phyloP scores from a whole-genome alignment of 2,888 invertebrate species.

The Blomia tropicalis region DNA sequence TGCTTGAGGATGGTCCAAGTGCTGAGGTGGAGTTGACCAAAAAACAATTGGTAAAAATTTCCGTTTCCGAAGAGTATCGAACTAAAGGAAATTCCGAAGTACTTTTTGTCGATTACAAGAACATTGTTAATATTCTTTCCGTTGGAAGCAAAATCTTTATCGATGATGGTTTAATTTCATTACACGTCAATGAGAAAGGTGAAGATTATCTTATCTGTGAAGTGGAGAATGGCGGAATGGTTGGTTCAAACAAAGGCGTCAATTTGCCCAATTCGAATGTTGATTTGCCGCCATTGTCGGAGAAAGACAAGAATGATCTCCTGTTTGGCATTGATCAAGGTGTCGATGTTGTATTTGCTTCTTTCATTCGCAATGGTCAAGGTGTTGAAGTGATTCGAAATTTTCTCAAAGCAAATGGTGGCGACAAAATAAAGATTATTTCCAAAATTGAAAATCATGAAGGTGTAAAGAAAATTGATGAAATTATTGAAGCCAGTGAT shows the following conservation, averaged over 20 bases:
- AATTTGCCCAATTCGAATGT: constrained; percentile 88
- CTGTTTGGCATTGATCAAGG: constrained; percentile 72
- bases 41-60: constrained; percentile 64
- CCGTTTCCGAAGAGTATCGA: constrained; percentile 56
- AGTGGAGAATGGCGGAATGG: constrained; percentile 82
- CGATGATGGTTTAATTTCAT: constrained; percentile 87
- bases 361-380: constrained; percentile 79
- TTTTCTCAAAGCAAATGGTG: constrained; percentile 47
- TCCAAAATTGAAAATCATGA: constrained; percentile 98
- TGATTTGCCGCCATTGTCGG: constrained; percentile 89
- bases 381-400: constrained; percentile 70
- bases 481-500: constrained; percentile 81
- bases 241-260: constrained; percentile 89
- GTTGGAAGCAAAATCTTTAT: constrained; percentile 71
- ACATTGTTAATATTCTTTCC: constrained; percentile 77
- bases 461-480: constrained; percentile 80
- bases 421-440: constrained; percentile 78
- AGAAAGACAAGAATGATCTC: constrained; percentile 80
- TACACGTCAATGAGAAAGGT: constrained; percentile 56
- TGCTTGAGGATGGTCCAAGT: constrained; percentile 72
- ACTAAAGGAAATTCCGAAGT: constrained; percentile 58
- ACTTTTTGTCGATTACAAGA: constrained; percentile 78
- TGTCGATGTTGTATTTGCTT: constrained; percentile 91
- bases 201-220: constrained; percentile 51
- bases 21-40: constrained; percentile 76